phyloP scores from a whole-genome alignment of 1,140 invertebrate genomes.

The Centruroides sculpturatus region DNA sequence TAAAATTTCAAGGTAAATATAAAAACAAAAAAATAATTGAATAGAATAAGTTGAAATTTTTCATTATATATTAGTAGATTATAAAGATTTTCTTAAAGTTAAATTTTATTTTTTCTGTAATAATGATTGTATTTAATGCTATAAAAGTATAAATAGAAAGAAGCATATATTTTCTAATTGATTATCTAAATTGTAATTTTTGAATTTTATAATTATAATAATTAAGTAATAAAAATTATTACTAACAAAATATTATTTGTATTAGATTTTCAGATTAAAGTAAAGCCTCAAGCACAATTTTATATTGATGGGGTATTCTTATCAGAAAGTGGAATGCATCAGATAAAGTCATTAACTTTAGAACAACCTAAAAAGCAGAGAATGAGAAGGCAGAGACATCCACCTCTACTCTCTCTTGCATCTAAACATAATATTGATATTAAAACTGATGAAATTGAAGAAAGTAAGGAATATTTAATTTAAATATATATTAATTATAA shows the following conservation, averaged over 20 bases:
- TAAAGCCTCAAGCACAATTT: constrained; percentile 34
- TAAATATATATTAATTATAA: neutral
- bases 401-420: too few relatives aligned
- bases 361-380: constrained; percentile 41
- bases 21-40: too few relatives aligned
- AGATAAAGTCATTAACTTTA: constrained; percentile 55
- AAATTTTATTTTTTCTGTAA: too few relatives aligned
- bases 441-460: constrained; percentile 2
- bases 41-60: too few relatives aligned
- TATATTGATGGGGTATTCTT: constrained; percentile 72
- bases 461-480: neutral
- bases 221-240: neutral
- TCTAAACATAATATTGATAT: too few relatives aligned
- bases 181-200: neutral
- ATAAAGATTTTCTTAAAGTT: too few relatives aligned
- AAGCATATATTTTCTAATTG: too few relatives aligned
- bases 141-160: too few relatives aligned
- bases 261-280: neutral
- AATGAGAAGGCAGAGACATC: neutral
- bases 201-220: neutral
- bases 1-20: too few relatives aligned
- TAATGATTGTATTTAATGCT: too few relatives aligned
- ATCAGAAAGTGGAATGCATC: constrained; percentile 59
- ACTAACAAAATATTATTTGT: neutral
- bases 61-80: too few relatives aligned